Percentiles rank a stretch among this genome's conserved stretches.
These are phyloP conservation scores for Phortica variegata DNA, from an alignment of 1,140 invertebrate genomes.

Conservation along the genomic window DNA sequence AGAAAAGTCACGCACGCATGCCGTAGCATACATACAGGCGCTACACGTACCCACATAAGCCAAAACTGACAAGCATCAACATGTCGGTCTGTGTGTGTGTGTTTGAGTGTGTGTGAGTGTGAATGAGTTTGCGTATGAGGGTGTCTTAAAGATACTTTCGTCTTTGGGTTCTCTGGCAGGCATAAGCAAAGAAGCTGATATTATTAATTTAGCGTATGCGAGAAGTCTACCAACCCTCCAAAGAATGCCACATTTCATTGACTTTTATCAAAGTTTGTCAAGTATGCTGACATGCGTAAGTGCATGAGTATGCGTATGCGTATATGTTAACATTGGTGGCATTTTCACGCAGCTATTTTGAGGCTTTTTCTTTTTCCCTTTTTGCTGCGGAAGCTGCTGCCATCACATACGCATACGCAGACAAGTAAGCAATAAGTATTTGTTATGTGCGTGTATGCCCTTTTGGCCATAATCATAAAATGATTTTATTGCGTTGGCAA, in stretches of 20 bases:
- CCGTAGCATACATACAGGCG: constrained; percentile 4
- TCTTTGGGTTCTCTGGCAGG: background rate
- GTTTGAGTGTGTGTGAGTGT: background rate
- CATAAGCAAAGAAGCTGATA: constrained; percentile 23
- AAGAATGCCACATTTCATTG: constrained; percentile 2
- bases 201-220: constrained; percentile 37
- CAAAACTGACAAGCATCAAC: constrained; percentile 1
- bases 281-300: background rate
- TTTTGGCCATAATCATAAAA: constrained; percentile 35
- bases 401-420: constrained; percentile 8
- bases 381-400: constrained; percentile 2
- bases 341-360: constrained; percentile 22
- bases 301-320: background rate
- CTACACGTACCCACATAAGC: constrained; percentile 20
- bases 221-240: constrained; percentile 7
- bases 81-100: background rate
- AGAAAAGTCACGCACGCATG: too few species aligned
- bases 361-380: constrained; percentile 20
- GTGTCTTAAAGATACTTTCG: too few species aligned
- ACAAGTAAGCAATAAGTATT: constrained; percentile 4
- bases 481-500: constrained; percentile 40
- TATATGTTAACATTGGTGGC: background rate
- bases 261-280: background rate
- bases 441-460: too few species aligned
- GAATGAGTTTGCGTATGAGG: background rate